A percentile compares a stretch with the other conserved stretches of the same genome.
Evolutionary conservation across 2,888 invertebrate species (phyloP).

Genomic region (Trachelus troglodyta): DNA sequence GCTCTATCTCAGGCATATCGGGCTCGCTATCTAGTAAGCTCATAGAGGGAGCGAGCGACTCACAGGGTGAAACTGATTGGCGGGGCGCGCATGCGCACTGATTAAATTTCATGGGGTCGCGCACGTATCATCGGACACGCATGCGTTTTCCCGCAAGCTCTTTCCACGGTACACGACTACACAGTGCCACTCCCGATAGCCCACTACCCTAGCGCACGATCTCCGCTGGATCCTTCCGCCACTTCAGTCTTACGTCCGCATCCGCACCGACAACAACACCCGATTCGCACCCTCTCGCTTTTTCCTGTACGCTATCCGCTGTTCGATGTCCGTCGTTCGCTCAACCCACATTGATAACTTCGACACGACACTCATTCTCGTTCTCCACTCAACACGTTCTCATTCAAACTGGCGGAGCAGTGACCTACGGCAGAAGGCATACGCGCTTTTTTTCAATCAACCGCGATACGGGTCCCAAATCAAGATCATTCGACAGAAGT

Average conservation of each 20-base stretch:
- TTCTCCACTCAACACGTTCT: not conserved
- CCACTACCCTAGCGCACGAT: slow-evolving; percentile 30
- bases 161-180: slow-evolving; percentile 1
- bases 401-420: not conserved
- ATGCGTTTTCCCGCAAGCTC: slow-evolving; percentile 9
- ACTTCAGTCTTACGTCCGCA: slow-evolving; percentile 64
- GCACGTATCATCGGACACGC: slow-evolving; percentile 25
- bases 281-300: slow-evolving; percentile 27
- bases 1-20: not conserved
- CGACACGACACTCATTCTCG: not conserved
- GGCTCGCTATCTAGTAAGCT: not conserved
- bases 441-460: not conserved
- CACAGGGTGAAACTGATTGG: slow-evolving; percentile 1
- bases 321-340: not conserved
- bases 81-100: not conserved
- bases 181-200: slow-evolving; percentile 41
- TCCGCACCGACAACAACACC: slow-evolving; percentile 57
- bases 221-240: slow-evolving; percentile 46
- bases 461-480: not conserved
- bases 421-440: not conserved
- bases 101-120: slow-evolving; percentile 26
- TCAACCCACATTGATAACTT: not conserved
- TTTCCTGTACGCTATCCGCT: slow-evolving; percentile 7
- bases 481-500: not conserved
- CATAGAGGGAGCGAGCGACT: not conserved